phyloP scores from a whole-genome alignment of 2,113 vertebrate genomes.

The Grallaria varia region DNA sequence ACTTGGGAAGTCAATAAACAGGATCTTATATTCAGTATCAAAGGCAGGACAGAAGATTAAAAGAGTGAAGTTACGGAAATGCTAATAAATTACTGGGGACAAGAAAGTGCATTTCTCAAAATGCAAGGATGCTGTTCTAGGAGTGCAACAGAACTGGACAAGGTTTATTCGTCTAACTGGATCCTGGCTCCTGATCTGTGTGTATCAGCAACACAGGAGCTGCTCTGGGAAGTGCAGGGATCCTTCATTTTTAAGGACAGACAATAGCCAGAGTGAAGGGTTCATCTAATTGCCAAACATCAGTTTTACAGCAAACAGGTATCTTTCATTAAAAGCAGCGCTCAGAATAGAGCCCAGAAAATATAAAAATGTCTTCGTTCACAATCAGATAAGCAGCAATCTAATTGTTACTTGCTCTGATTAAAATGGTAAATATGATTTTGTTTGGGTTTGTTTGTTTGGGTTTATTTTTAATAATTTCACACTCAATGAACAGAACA shows the following conservation, averaged over 20 bases:
- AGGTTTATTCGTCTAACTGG: not conserved
- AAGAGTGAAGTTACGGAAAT: not conserved
- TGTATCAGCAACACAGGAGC: not conserved
- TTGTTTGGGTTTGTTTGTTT: not conserved
- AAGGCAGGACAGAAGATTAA: not conserved
- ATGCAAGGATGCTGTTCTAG: not conserved
- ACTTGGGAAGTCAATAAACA: not conserved
- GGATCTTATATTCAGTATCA: not conserved
- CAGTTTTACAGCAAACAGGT: not conserved
- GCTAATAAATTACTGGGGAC: not conserved
- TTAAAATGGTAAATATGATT: not conserved
- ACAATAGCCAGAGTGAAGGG: not conserved
- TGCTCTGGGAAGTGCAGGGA: not conserved
- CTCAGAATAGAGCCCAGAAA: not conserved
- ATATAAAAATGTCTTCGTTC: not conserved
- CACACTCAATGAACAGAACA: not conserved
- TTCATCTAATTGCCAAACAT: not conserved
- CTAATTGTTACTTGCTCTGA: not conserved
- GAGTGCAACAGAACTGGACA: not conserved
- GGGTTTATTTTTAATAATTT: not conserved
- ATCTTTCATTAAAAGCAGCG: not conserved
- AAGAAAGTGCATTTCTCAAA: not conserved
- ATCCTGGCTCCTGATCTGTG: not conserved
- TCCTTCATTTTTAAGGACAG: not conserved
- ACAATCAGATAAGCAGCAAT: not conserved